Conservation (phyloP, 1,140 invertebrate genomes). For the Papilio polytes region DNA sequence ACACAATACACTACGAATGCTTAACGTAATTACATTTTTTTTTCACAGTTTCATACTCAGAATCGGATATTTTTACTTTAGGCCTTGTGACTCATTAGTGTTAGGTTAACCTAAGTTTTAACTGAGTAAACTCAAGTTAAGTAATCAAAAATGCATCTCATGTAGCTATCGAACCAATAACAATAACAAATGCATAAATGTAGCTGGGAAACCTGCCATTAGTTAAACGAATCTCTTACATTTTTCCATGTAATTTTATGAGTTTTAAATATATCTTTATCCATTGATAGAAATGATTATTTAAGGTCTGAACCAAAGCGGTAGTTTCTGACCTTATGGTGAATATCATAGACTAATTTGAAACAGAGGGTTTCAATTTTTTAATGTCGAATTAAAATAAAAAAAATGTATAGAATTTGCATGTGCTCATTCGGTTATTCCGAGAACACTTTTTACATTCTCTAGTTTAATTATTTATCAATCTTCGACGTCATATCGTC, state of each 20-base stretch:
- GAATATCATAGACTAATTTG: constrained; percentile 52
- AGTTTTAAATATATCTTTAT: constrained; percentile 35
- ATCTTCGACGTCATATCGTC: not conserved
- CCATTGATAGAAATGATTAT: constrained; percentile 46
- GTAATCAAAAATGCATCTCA: too few relatives aligned
- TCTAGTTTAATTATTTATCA: not conserved
- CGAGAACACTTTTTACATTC: not conserved
- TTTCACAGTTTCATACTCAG: too few relatives aligned
- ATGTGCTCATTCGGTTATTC: not conserved
- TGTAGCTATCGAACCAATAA: too few relatives aligned
- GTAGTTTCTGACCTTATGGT: constrained; percentile 59
- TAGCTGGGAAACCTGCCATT: too few relatives aligned
- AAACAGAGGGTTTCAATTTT: constrained; percentile 41
- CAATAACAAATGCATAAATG: too few relatives aligned
- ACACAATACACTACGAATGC: not conserved
- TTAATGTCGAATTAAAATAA: not conserved
- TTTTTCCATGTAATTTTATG: not conserved
- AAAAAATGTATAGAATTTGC: not conserved
- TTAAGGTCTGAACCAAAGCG: constrained; percentile 50
- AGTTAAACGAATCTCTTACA: too few relatives aligned
- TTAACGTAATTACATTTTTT: too few relatives aligned
- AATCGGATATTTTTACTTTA: too few relatives aligned
- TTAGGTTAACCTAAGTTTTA: too few relatives aligned
- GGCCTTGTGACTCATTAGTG: too few relatives aligned
- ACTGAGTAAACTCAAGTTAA: too few relatives aligned